Conservation (phyloP, 2,797 vertebrate genomes). For the Eulemur albifrons region DNA sequence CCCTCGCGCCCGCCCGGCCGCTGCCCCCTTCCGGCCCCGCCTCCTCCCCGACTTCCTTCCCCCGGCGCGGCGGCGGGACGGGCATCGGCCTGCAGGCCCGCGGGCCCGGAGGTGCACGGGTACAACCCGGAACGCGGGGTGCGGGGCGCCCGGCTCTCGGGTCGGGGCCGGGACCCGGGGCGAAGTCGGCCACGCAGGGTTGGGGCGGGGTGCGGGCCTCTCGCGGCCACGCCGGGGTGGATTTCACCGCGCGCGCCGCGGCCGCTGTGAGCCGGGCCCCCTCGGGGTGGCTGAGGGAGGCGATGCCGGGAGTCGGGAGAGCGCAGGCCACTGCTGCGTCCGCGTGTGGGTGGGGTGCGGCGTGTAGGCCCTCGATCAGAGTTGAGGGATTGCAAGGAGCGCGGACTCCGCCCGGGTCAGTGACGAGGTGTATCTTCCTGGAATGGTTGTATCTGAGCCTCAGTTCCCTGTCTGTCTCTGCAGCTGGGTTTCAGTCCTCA, state of each 20-base stretch:
- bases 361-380: accelerated
- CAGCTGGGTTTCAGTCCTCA: neutral
- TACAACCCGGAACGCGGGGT: neutral
- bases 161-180: neutral
- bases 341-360: neutral
- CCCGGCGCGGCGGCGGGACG: neutral
- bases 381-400: too few species aligned
- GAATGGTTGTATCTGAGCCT: too few species aligned
- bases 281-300: neutral
- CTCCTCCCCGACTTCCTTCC: slow-evolving; percentile 21
- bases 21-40: neutral
- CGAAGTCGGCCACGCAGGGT: accelerated
- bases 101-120: neutral
- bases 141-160: neutral
- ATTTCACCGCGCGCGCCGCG: neutral
- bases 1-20: neutral
- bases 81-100: neutral
- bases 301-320: neutral
- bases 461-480: neutral
- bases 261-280: neutral
- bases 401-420: accelerated
- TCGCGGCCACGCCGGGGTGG: neutral
- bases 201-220: neutral
- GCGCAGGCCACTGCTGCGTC: neutral
- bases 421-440: neutral